These are phyloP conservation scores for Nomada hirtipes DNA, from an alignment of 2,888 invertebrate genomes.

Conservation along the genomic window DNA sequence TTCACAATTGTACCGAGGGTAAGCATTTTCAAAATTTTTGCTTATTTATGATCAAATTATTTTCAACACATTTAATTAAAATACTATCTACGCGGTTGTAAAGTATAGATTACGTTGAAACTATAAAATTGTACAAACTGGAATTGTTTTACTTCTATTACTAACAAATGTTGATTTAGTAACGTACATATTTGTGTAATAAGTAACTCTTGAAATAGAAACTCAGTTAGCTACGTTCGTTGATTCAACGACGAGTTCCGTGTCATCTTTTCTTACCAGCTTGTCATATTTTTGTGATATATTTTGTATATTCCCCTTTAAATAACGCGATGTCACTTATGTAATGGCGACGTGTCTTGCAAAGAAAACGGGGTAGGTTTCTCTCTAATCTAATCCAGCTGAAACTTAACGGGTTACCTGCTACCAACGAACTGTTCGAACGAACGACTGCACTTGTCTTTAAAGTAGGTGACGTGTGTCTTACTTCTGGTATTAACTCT, in stretches of 20 bases:
- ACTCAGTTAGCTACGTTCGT: not conserved
- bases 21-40: too few species aligned
- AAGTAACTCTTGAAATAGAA: not conserved
- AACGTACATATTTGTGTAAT: not conserved
- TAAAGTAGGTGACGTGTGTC: slow-evolving; percentile 52
- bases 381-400: slow-evolving; percentile 60
- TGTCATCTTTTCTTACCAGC: slow-evolving; percentile 1
- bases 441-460: slow-evolving; percentile 34
- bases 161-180: not conserved
- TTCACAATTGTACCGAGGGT: too few species aligned
- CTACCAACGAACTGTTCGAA: slow-evolving; percentile 25
- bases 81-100: too few species aligned
- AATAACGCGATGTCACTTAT: slow-evolving; percentile 38
- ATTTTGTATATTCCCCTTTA: slow-evolving; percentile 15
- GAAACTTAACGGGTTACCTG: slow-evolving; percentile 43
- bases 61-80: too few species aligned
- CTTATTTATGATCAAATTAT: too few species aligned
- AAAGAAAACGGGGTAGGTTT: slow-evolving; percentile 53
- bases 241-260: not conserved
- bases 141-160: not conserved
- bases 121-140: not conserved
- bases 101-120: not conserved
- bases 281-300: not conserved
- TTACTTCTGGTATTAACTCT: slow-evolving; percentile 52
- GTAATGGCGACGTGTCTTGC: slow-evolving; percentile 46